Base-by-base conservation (phyloP, 2,113 vertebrate species). In the Erpornis zantholeuca region DNA sequence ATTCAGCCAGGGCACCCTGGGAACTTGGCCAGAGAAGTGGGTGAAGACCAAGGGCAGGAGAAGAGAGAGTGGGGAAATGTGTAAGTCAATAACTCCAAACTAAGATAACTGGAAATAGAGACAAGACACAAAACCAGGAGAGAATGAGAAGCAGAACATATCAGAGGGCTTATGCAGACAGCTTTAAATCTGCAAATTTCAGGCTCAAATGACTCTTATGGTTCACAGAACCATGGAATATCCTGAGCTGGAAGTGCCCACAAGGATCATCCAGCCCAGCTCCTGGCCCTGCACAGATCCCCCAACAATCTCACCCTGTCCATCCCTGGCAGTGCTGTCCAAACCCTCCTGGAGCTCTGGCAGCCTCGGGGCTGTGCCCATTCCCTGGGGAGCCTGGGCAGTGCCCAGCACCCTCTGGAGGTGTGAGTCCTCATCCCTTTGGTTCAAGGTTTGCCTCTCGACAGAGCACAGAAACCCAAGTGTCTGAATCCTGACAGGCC, bases 141-240 rank as follows among this genome's bases (percentile, higher is more conserved):
- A 3, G 23, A 82, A 17, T 0, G 1, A 40, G 52, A 53, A 70
- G 36, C 8, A 5, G 60, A 61, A 49, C 3, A 1, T 3, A 11
- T 7, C 40, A 33, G 3, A 47, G 7, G 19, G 35, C 44, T 72
- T 44, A 38, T 23, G 25, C 0, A 7, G 45, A 33, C 52, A 47
- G 16, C 33, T 86, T 80, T 6, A 60, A 59, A 56, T 12, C 38
- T n/a, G 17, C 1, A 0, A 23, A 10, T 40, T 44, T 61, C 47
- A 57, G 73, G 27, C 27, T 56, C 35, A 64, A 10, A 31, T 35
- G 10, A 31, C 73, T 61, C 45, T 28, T 10, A 14, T 1, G 19
- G n/a, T 9, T 68, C 29, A 38, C 14, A 25, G 78, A n/a, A n/a
- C 3, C 16, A n/a, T 5, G 7, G 53, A 82, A 40, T 16, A 29